Percentiles rank a stretch among this genome's conserved stretches.
These are phyloP conservation scores for Coluber constrictor DNA, from an alignment of 2,797 vertebrate genomes.

Conservation along the genomic window DNA sequence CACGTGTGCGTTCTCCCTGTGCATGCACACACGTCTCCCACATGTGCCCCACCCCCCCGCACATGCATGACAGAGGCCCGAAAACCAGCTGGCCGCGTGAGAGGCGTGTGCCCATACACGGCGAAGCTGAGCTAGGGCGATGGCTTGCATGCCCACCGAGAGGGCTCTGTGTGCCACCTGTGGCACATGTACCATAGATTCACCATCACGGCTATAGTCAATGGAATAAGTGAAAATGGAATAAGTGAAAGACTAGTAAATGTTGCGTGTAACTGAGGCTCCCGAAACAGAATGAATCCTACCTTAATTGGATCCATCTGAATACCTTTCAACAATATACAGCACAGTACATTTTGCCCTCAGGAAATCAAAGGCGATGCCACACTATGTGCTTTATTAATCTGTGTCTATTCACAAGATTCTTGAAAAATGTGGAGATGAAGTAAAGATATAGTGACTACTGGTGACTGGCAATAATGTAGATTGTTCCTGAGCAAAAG, in stretches of 20 bases:
- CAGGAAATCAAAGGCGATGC: not conserved
- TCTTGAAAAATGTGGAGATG: not conserved
- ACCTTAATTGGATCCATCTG: not conserved
- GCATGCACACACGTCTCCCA: no score
- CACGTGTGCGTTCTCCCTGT: no score
- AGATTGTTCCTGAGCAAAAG: not conserved
- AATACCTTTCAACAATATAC: not conserved
- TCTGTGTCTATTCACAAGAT: not conserved
- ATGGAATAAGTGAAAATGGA: not conserved
- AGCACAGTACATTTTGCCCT: not conserved
- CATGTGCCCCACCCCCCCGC: no score
- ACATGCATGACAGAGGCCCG: no score
- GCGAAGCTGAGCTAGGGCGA: no score
- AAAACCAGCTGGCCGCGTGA: no score
- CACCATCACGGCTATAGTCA: not conserved
- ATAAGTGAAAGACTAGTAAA: not conserved
- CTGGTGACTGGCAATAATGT: not conserved
- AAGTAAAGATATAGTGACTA: not conserved
- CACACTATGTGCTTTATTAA: not conserved
- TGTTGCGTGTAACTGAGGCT: not conserved
- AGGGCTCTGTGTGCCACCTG: no score
- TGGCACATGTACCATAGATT: no score
- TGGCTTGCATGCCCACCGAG: no score
- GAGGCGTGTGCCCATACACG: no score
- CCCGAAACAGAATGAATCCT: not conserved